phyloP scores from a whole-genome alignment of 2,888 invertebrate genomes.

The Eumacrocentrus americanus region DNA sequence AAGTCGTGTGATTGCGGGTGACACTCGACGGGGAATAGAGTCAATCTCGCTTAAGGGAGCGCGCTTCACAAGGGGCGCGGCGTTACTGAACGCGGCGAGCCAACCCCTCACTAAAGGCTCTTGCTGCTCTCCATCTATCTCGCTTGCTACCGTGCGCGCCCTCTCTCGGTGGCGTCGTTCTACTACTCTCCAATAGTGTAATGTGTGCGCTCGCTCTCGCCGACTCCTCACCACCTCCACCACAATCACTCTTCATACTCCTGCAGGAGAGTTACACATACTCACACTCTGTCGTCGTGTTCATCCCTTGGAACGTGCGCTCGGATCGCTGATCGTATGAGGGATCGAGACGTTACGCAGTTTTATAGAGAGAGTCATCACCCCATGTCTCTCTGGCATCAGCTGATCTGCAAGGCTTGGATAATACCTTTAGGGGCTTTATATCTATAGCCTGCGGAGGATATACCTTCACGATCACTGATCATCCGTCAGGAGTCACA shows the following conservation, averaged over 20 bases:
- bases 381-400: too few relatives aligned
- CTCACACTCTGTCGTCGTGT: neutral
- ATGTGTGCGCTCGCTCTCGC: slow-evolving; percentile 9
- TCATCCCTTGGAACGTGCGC: neutral
- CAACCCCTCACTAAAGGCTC: slow-evolving; percentile 41
- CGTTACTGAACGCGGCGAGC: slow-evolving; percentile 56
- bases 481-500: too few relatives aligned
- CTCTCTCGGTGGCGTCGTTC: slow-evolving; percentile 24
- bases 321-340: slow-evolving; percentile 7
- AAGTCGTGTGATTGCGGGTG: neutral
- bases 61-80: slow-evolving; percentile 61
- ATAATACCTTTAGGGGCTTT: neutral
- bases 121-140: slow-evolving; percentile 19
- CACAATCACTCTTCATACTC: slow-evolving; percentile 11
- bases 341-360: neutral
- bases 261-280: neutral
- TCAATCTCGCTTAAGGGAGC: slow-evolving; percentile 44
- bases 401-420: neutral
- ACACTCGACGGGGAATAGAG: neutral
- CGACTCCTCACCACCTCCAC: slow-evolving; percentile 19
- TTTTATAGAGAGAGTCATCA: neutral
- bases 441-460: too few relatives aligned
- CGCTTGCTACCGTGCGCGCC: slow-evolving; percentile 30
- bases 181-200: slow-evolving; percentile 2
- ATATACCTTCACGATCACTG: too few relatives aligned